These are phyloP conservation scores for Oryzias dopingdopingensis DNA, from an alignment of 2,797 vertebrate species.

Conservation along the genomic window DNA sequence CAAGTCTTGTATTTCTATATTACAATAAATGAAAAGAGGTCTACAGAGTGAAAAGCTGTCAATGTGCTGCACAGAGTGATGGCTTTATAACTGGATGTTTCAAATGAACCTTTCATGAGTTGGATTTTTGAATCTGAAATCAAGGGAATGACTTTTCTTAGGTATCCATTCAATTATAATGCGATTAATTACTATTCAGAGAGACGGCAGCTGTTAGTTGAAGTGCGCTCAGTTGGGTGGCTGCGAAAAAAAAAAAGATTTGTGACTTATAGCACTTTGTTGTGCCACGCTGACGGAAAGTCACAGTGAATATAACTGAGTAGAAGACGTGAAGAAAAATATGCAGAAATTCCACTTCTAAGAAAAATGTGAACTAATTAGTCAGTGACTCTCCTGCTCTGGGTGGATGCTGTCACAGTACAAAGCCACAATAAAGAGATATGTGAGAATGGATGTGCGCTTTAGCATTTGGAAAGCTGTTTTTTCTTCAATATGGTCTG, in stretches of 20 bases:
- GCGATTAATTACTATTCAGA: conserved; percentile 55
- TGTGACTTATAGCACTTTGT: conserved; percentile 8
- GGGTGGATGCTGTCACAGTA: conserved; percentile 7
- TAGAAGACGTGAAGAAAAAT: conserved; percentile 18
- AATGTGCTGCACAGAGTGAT: conserved; percentile 19
- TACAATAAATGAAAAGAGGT: conserved; percentile 13
- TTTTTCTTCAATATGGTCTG: no score
- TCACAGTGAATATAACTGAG: conserved; percentile 3
- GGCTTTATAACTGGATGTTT: conserved; percentile 25
- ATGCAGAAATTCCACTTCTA: conserved; percentile 7
- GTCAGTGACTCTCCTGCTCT: conserved; percentile 16
- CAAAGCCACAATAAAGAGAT: conserved; percentile 24
- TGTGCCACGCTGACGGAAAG: conserved; percentile 12
- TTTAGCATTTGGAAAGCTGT: neutral
- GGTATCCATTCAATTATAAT: conserved; percentile 59
- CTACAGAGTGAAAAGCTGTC: conserved; percentile 17
- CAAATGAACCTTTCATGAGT: conserved; percentile 51
- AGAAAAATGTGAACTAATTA: conserved; percentile 22
- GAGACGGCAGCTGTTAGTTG: conserved; percentile 39
- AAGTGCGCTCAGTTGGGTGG: conserved; percentile 20
- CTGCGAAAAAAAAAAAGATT: conserved; percentile 20
- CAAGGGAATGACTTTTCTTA: conserved; percentile 39
- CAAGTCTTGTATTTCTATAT: conserved; percentile 12
- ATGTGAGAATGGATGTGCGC: conserved; percentile 11
- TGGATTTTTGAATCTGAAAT: conserved; percentile 39